A percentile compares a stretch with the other conserved stretches of the same genome.
phyloP scores from a whole-genome alignment of 2,113 vertebrate species.

The Drymodes brunneopygia region DNA sequence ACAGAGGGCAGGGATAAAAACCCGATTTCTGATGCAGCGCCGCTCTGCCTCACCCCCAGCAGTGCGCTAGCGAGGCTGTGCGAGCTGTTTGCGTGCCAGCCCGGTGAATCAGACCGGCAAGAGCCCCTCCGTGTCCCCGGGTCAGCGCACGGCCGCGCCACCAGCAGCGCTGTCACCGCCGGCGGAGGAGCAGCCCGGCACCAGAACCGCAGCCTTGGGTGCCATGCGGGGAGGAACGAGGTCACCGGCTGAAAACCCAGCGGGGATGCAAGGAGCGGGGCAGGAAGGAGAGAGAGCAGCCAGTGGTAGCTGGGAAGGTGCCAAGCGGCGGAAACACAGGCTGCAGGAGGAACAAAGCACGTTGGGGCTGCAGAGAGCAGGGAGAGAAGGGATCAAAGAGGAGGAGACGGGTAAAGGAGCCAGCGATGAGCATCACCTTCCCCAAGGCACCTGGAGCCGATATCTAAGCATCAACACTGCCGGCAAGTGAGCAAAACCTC shows the following conservation, averaged over 20 bases:
- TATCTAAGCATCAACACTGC: background rate
- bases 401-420: background rate
- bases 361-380: background rate
- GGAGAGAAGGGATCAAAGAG: background rate
- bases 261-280: background rate
- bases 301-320: background rate
- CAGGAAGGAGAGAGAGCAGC: background rate
- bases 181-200: background rate
- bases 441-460: background rate
- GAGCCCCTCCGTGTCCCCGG: background rate
- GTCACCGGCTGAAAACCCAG: background rate
- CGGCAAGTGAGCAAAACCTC: background rate
- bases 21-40: background rate
- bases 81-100: background rate
- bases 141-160: accelerated
- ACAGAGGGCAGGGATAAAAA: background rate
- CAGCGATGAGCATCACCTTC: background rate
- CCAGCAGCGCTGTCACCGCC: background rate
- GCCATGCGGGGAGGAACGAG: background rate
- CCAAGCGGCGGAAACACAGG: background rate
- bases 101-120: background rate
- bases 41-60: background rate
- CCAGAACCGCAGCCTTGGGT: background rate
- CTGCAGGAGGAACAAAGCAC: background rate
- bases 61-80: background rate